These are phyloP conservation scores for Drosophila sp. DNA, from an alignment of 1,140 invertebrate genomes.

Conservation along the genomic window DNA sequence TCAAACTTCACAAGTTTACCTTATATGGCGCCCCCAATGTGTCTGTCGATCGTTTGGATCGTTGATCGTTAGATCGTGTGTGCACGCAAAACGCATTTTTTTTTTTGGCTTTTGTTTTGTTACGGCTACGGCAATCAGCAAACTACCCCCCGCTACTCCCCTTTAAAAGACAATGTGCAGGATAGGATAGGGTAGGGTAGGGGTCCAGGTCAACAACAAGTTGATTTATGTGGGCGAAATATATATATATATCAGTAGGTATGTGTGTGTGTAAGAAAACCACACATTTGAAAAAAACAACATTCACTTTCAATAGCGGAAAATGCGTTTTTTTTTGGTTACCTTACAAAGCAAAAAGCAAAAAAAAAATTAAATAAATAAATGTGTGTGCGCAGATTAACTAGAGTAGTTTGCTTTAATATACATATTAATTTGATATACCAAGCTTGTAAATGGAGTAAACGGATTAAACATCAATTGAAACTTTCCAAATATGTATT, in stretches of 20 bases:
- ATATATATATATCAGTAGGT: conserved; percentile 20
- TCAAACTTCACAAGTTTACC: conserved; percentile 59
- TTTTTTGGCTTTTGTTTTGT: background rate
- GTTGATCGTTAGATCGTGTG: conserved; percentile 43
- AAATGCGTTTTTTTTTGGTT: conserved; percentile 50
- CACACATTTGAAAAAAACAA: conserved; percentile 53
- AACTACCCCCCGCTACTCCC: background rate
- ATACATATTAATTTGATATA: background rate
- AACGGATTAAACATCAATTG: background rate
- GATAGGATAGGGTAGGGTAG: conserved; percentile 28
- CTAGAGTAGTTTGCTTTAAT: conserved; percentile 16
- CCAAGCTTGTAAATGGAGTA: background rate
- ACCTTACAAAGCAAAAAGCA: too few species aligned
- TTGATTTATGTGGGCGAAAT: conserved; percentile 77
- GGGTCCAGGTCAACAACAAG: conserved; percentile 50
- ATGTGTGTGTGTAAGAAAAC: conserved; percentile 10
- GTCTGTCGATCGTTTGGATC: conserved; percentile 34
- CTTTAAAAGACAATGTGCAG: conserved; percentile 52
- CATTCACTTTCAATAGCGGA: conserved; percentile 75
- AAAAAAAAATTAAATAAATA: too few species aligned
- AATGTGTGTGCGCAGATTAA: conserved; percentile 35
- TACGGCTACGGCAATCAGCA: conserved; percentile 48
- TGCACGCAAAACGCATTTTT: conserved; percentile 78
- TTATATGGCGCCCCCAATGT: conserved; percentile 64
- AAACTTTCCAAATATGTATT: background rate